Conservation (phyloP, 2,797 vertebrate species). For the Sebastes glaucus region DNA sequence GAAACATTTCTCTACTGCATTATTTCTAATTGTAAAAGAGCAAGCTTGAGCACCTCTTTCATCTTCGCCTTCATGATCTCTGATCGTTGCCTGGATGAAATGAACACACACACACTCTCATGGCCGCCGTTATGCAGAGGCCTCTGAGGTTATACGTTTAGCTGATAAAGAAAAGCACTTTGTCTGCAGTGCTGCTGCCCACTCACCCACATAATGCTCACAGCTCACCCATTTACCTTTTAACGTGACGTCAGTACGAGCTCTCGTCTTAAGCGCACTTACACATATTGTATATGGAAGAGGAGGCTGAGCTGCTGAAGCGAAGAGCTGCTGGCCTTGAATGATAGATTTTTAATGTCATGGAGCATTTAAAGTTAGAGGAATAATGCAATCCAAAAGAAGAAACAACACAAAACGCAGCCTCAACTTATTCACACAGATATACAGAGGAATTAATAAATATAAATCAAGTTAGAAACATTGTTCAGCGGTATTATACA, state of each 20-base stretch:
- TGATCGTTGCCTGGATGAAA: constrained; percentile 1
- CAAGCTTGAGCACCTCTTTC: background rate
- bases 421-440: too few species aligned
- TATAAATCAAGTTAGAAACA: too few species aligned
- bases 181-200: constrained; percentile 38
- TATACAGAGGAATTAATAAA: too few species aligned
- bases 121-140: background rate
- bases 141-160: constrained; percentile 33
- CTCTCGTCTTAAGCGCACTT: constrained; percentile 28
- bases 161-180: constrained; percentile 59
- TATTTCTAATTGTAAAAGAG: background rate
- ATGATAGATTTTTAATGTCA: constrained; percentile 14
- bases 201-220: constrained; percentile 49
- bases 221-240: constrained; percentile 46
- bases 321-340: constrained; percentile 19
- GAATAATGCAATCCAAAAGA: background rate
- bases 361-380: background rate
- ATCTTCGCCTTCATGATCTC: background rate
- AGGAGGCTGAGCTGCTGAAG: constrained; percentile 4
- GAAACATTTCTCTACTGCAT: background rate
- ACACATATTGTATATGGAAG: constrained; percentile 12
- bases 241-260: constrained; percentile 35
- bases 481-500: too few species aligned
- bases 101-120: background rate
- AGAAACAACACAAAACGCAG: background rate